A percentile compares a stretch with the other conserved stretches of the same genome.
These are phyloP conservation scores for Synodontis membranacea DNA, from an alignment of 2,113 vertebrate species.

Conservation along the genomic window DNA sequence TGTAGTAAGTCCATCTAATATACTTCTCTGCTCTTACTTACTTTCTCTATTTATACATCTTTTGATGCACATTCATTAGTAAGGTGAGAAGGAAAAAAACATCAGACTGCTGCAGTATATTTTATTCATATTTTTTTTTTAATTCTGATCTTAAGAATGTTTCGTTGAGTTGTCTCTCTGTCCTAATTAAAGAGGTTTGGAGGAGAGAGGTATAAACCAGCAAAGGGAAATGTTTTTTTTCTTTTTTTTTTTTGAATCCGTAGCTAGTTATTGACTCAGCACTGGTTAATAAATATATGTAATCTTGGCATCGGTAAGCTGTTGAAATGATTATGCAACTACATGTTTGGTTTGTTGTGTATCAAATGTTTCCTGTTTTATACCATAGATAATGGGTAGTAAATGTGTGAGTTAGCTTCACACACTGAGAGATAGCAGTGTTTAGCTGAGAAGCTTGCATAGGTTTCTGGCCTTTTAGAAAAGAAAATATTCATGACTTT, in stretches of 20 bases:
- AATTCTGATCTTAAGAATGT: slow-evolving; percentile 42
- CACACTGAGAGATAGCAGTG: background rate
- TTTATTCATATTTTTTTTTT: slow-evolving; percentile 50
- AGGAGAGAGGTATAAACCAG: slow-evolving; percentile 22
- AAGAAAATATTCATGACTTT: too few species aligned
- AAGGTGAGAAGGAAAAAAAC: slow-evolving; percentile 34
- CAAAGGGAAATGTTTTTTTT: slow-evolving; percentile 17
- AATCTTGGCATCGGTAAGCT: background rate
- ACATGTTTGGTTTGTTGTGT: background rate
- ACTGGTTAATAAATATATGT: background rate
- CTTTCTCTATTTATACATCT: slow-evolving; percentile 21
- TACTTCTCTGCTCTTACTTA: slow-evolving; percentile 25
- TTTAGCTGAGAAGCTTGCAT: background rate
- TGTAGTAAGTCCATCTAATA: slow-evolving; percentile 39
- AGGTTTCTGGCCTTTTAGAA: too few species aligned
- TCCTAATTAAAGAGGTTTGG: slow-evolving; percentile 51
- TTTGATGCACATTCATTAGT: slow-evolving; percentile 42
- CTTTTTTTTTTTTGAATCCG: slow-evolving; percentile 19
- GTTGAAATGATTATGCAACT: background rate
- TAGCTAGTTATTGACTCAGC: background rate
- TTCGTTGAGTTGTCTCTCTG: slow-evolving; percentile 29
- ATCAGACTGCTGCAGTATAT: slow-evolving; percentile 52
- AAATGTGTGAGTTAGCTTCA: background rate
- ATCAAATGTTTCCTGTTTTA: background rate
- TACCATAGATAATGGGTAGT: background rate